These are phyloP conservation scores for Phymorhynchus buccinoides DNA, from an alignment of 1,140 invertebrate genomes.

Conservation along the genomic window DNA sequence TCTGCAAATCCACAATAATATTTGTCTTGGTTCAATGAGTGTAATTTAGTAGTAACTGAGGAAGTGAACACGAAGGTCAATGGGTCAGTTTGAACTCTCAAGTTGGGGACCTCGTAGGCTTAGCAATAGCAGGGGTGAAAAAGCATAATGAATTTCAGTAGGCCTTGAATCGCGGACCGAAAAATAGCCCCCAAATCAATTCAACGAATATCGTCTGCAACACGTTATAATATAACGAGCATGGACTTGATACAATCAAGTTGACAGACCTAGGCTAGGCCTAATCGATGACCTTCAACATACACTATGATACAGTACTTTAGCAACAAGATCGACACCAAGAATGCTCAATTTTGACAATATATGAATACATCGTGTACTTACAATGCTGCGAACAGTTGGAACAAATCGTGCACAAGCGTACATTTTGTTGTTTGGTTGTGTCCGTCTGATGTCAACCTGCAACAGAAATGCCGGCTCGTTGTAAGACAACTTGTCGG, in stretches of 20 bases:
- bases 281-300: constrained; percentile 24
- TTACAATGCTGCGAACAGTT: constrained; percentile 58
- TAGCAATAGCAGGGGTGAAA: too few species aligned
- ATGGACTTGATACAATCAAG: constrained; percentile 20
- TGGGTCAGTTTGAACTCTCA: neutral
- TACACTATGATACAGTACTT: neutral
- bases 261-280: too few species aligned
- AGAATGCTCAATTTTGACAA: neutral
- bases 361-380: constrained; percentile 29
- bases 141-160: too few species aligned
- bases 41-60: neutral
- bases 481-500: neutral
- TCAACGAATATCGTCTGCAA: neutral
- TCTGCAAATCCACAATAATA: too few species aligned
- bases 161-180: too few species aligned
- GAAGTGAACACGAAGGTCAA: neutral
- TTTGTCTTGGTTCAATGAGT: too few species aligned
- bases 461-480: constrained; percentile 41
- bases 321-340: neutral
- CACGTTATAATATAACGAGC: neutral
- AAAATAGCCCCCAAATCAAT: neutral
- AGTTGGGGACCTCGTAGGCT: neutral
- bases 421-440: constrained; percentile 52
- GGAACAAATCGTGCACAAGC: constrained; percentile 59
- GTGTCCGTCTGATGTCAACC: constrained; percentile 40